Base-by-base conservation (phyloP, 1,140 invertebrate species). In the Leptinotarsa lineolata region DNA sequence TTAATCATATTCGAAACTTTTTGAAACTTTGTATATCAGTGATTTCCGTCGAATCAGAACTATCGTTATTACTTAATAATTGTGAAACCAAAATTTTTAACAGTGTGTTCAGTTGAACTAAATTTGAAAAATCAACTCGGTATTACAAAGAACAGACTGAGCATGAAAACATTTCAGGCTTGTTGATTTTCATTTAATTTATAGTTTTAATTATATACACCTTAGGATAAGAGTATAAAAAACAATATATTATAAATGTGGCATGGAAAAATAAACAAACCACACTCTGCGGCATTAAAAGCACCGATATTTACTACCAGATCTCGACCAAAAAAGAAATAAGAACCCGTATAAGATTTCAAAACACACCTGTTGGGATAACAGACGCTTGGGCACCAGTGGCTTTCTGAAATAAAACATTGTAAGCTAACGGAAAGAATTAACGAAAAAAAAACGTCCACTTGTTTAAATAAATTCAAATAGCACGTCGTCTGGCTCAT, bases 291-390 rank as follows among this genome's bases (percentile, higher is more conserved):
- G 45, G 66, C 66, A 68, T 48, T 54, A 68, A 68, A 68, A 68
- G 45, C 66, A 48, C 66, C 66, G 45, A 68, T 68, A 68, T 68
- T 68, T 68, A 48, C 66, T 69, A 69, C 68, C 68, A 69, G 48
- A 69, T 58, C 48, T 59, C 30, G 58, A 58, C n/a, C 68, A 58
- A 46, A 30, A 69, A 39, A 48, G 54, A 59, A 58, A 68, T 21
- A 59, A 69, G 45, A 69, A 69, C 21, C 46, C 30, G 54, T 59
- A 69, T 69, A 48, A 69, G 68, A 69, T 69, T 46, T 69, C 58
- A 69, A 69, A 69, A 69, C 68, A 58, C 68, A 69, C 68, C 68
- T 69, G 68, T 54, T 69, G 46, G 45, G 54, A 59, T 46, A 46
- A 68, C 68, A 69, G 68, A 69, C 68, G 13, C 39, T 59, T 58